phyloP scores from a whole-genome alignment of 2,797 vertebrate species.

The Thamnophis elegans region DNA sequence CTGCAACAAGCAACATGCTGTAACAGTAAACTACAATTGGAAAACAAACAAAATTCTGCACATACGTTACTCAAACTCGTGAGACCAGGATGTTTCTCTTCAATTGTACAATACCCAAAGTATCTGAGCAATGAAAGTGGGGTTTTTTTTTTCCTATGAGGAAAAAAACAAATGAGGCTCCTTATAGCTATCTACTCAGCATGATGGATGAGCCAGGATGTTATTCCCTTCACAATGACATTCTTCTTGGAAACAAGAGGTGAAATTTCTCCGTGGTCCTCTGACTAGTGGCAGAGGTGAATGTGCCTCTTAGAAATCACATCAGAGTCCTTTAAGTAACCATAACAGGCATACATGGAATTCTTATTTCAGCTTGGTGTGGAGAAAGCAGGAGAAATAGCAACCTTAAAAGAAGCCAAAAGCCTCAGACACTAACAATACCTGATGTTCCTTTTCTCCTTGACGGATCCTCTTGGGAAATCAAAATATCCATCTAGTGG shows the following conservation, averaged over 20 bases:
- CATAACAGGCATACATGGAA: slow-evolving; percentile 41
- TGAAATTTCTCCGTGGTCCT: neutral
- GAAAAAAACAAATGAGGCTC: no score
- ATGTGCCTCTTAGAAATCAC: slow-evolving; percentile 17
- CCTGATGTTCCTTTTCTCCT: slow-evolving; percentile 24
- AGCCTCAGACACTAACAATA: slow-evolving; percentile 15
- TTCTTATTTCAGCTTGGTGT: slow-evolving; percentile 50
- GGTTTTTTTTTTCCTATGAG: neutral
- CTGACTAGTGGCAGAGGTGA: neutral
- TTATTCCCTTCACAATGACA: neutral
- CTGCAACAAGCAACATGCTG: neutral
- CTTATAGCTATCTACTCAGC: neutral
- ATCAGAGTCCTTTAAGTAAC: slow-evolving; percentile 50
- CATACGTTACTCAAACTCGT: neutral
- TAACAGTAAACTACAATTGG: neutral
- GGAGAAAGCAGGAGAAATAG: slow-evolving; percentile 37
- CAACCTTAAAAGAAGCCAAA: slow-evolving; percentile 40
- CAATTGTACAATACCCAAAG: no score
- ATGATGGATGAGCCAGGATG: neutral
- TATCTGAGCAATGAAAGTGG: neutral
- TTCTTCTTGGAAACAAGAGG: neutral
- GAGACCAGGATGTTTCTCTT: neutral
- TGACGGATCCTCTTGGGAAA: slow-evolving; percentile 29
- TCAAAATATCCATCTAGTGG: slow-evolving; percentile 29
- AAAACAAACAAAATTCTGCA: neutral